These are phyloP conservation scores for Ifrita kowaldi DNA, from an alignment of 2,113 vertebrate species.

Conservation along the genomic window DNA sequence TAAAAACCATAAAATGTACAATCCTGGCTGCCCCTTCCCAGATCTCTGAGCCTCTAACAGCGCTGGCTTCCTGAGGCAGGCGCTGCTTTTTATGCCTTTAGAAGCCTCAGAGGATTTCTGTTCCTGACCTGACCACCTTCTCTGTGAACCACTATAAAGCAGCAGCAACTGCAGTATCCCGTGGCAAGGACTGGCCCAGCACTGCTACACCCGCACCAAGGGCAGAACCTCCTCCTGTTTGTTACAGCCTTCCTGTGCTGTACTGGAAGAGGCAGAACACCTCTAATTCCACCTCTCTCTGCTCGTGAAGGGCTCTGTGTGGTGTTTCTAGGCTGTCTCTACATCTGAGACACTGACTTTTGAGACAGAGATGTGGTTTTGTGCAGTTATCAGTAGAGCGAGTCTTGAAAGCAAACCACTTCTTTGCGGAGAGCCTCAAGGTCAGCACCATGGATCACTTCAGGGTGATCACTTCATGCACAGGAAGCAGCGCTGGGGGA, in stretches of 20 bases:
- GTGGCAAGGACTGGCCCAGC: neutral
- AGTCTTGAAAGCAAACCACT: neutral
- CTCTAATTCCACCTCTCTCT: rapidly evolving
- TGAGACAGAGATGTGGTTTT: neutral
- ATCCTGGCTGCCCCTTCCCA: neutral
- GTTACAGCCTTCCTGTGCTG: rapidly evolving
- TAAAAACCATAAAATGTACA: neutral
- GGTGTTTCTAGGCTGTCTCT: neutral
- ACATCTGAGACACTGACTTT: neutral
- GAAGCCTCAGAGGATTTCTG: neutral
- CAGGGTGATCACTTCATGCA: neutral
- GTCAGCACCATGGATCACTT: neutral
- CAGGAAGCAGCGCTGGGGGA: neutral
- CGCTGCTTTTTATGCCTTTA: neutral
- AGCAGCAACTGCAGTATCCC: neutral
- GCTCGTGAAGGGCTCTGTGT: neutral
- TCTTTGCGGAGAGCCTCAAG: neutral
- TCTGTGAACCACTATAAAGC: neutral
- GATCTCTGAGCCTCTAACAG: neutral
- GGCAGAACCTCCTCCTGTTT: neutral
- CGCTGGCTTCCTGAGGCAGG: neutral
- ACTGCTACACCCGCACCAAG: rapidly evolving
- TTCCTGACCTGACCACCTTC: neutral
- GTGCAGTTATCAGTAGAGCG: neutral
- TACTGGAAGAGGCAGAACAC: neutral